Evolutionary conservation across 92 coral and sea anemone genomes (phyloP), one percentile per base, ranked within the genome.

Genomic region (Actinernus sp.): DNA sequence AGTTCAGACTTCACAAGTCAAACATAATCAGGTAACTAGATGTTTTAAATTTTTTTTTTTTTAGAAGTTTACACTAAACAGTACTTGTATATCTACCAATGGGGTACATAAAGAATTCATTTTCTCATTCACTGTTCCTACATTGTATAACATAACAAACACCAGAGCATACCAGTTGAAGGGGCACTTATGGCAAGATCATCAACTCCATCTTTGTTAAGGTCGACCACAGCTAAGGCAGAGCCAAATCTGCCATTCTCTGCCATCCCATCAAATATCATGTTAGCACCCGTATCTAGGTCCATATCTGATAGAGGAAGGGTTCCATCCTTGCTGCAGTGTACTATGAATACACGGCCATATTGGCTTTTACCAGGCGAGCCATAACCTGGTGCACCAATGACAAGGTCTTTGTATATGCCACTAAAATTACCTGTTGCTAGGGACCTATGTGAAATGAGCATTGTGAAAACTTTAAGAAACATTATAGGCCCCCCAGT

Each of bases 131-230:
- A n/a, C n/a, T n/a, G n/a, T n/a, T n/a, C n/a, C n/a, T n/a, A n/a
- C 7, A 32, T 31, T 16, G 10, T 17, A 14, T 12, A 26, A 14
- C 0, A 8, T 7, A 2, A 2, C 29, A 1, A 19, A 14, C 12
- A 31, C 11, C 22, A 1, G 0, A 0, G 17, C 81, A 2, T 63
- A 94, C 98, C 98, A 83, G 82, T 68, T 1, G 98, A 87, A 7
- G 98, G 97, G 5, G 97, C 98, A 79, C 95, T 91, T 14, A 94
- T 80, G n/a, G 85, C 98, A 1, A 93, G 77, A 49, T 93, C 98
- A 63, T 91, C 93, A 4, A 94, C 27, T 7, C 98, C 98, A 66
- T 94, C 98, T 45, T 40, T 70, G 63, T 94, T 94, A 1, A 91
- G 62, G 61, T 94, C 98, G 26, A 83, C 84, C 26, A 91, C 89